Conservation (phyloP, 2,888 invertebrate genomes). For the Mythimna loreyi region DNA sequence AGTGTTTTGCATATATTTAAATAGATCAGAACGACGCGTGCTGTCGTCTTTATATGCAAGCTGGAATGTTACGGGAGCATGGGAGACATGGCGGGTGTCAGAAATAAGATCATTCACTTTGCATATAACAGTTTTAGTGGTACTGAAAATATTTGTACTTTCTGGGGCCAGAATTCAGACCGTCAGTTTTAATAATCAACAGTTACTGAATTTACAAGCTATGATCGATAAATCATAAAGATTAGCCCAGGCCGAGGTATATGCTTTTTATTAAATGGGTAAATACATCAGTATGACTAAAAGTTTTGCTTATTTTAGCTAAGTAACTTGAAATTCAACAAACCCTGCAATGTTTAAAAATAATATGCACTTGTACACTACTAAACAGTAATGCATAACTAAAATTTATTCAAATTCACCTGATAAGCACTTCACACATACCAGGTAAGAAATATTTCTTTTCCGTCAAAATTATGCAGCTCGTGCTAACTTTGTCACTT, state of each 20-base stretch:
- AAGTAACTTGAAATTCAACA: too few species aligned
- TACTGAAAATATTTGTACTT: not conserved
- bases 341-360: not conserved
- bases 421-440: conserved; percentile 11
- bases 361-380: not conserved
- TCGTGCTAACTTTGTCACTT: conserved; percentile 46
- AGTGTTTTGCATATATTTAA: conserved; percentile 85
- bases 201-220: too few species aligned
- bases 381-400: not conserved
- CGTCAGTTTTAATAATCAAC: too few species aligned
- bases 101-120: conserved; percentile 52
- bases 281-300: too few species aligned
- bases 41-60: conserved; percentile 71
- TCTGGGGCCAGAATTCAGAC: not conserved
- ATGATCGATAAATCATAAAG: too few species aligned
- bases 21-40: conserved; percentile 82
- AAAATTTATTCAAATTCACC: conserved; percentile 7
- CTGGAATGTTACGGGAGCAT: conserved; percentile 71
- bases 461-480: conserved; percentile 44
- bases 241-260: too few species aligned
- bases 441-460: conserved; percentile 11
- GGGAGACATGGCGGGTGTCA: conserved; percentile 48
- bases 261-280: too few species aligned
- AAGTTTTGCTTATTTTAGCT: too few species aligned
- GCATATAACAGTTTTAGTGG: conserved; percentile 23